Percentiles rank a stretch among this genome's conserved stretches.
Conservation (phyloP, 2,797 vertebrate genomes). For the Tenualosa ilisha region DNA sequence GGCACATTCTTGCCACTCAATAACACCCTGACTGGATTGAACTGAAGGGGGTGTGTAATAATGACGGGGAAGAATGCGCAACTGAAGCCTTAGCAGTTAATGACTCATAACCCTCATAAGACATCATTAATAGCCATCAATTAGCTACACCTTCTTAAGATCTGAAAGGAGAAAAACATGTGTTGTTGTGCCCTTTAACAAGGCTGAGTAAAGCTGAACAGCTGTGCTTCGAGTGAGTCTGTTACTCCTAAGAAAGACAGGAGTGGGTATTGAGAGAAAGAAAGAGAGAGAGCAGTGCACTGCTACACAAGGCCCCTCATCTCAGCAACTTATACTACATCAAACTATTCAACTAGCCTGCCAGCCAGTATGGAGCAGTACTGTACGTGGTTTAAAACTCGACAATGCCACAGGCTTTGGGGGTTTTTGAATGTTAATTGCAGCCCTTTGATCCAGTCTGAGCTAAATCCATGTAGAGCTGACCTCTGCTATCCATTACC, state of each 20-base stretch:
- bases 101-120: background rate
- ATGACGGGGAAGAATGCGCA: background rate
- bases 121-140: background rate
- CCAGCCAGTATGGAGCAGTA: conserved; percentile 16
- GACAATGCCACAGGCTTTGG: conserved; percentile 52
- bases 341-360: background rate
- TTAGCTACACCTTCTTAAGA: background rate
- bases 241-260: background rate
- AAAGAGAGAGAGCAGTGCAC: too few relatives aligned
- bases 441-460: conserved; percentile 53
- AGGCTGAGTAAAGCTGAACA: background rate
- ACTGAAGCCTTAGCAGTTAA: background rate
- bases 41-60: background rate
- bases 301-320: background rate
- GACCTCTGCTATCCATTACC: conserved; percentile 56
- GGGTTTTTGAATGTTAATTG: conserved; percentile 61
- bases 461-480: conserved; percentile 58
- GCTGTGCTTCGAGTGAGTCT: background rate
- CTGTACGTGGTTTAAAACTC: conserved; percentile 45
- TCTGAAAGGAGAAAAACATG: background rate
- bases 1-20: background rate
- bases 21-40: background rate
- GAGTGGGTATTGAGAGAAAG: background rate
- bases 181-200: background rate
- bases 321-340: background rate